Evolutionary conservation across 2,888 invertebrate species (phyloP), one percentile per base, ranked within the genome.

Genomic region (Lycia hirtaria): DNA sequence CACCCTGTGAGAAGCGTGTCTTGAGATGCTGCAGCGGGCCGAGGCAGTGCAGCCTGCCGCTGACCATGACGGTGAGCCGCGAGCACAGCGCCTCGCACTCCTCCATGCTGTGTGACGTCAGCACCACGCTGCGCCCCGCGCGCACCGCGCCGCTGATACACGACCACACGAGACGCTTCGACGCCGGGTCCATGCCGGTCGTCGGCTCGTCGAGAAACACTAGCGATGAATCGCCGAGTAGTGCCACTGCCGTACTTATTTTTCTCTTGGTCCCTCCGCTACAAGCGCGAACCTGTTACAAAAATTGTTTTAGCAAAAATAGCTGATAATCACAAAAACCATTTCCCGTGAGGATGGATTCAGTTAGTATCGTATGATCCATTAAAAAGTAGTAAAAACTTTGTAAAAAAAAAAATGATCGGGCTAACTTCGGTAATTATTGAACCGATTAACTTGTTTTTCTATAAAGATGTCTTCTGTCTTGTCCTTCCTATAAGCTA

Each of bases 61-160:
- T 93, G 28, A 95, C 96, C 96, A 97, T 96, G 56, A 97, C 95
- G 32, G 95, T 96, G 68, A 97, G 86, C 1, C 96, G 92, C 2
- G 96, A 95, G 79, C 97, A 97, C 32, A 97, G 86, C 22, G 95
- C 96, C 86, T 97, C 96, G 81, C 96, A 96, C 81, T 97, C 97
- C 81, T 96, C 96, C 96, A 97, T 96, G 71, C 88, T 88, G 83
- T 91, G 90, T 43, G 90, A 87, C 65, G 90, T 89, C 64, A 97
- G 92, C 56, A 97, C 92, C 43, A 97, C 93, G 60, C 96, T 95
- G 35, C 97, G 97, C 0, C 94, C 93, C 48, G 94, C 93, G 9
- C 65, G 30, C 61, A 95, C 93, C 58, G 94, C 93, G 5, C 64
- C 71, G 70, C 80, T 85, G 24, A 97, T 93, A 41, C 95, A 93